Conservation (phyloP, 2,797 vertebrate genomes). For the Orientallactaga sibirica region DNA sequence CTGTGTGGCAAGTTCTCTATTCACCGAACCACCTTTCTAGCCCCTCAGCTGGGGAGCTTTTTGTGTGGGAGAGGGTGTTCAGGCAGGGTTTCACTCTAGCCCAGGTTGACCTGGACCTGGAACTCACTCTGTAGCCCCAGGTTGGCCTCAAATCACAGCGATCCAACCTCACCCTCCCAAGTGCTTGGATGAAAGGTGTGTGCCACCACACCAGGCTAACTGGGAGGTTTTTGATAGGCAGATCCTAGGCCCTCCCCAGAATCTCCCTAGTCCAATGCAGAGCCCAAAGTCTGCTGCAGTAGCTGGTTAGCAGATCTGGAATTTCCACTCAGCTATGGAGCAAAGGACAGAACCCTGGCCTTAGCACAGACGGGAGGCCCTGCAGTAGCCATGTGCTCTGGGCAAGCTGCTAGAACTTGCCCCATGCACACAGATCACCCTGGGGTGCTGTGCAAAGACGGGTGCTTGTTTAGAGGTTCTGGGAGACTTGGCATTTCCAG, state of each 20-base stretch:
- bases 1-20: too few species aligned
- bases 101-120: too few species aligned
- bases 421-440: neutral
- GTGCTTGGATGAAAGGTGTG: too few species aligned
- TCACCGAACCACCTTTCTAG: too few species aligned
- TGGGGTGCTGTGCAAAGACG: neutral
- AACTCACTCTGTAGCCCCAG: too few species aligned
- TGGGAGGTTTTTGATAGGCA: neutral
- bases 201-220: too few species aligned
- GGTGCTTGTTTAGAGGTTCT: too few species aligned
- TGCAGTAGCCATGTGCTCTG: neutral
- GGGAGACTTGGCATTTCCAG: neutral
- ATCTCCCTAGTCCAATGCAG: neutral
- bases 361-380: fast-evolving
- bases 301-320: too few species aligned
- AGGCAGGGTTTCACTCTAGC: too few species aligned
- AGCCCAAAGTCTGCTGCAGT: neutral
- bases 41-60: neutral
- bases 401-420: neutral
- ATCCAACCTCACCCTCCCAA: too few species aligned
- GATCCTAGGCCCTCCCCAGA: neutral
- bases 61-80: neutral
- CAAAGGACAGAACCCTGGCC: neutral
- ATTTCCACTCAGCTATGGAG: neutral
- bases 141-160: too few species aligned